Percentiles rank a stretch among this genome's conserved stretches.
Evolutionary conservation across 2,888 invertebrate genomes (phyloP).

Genomic region (Xestoiulus laeticollis): DNA sequence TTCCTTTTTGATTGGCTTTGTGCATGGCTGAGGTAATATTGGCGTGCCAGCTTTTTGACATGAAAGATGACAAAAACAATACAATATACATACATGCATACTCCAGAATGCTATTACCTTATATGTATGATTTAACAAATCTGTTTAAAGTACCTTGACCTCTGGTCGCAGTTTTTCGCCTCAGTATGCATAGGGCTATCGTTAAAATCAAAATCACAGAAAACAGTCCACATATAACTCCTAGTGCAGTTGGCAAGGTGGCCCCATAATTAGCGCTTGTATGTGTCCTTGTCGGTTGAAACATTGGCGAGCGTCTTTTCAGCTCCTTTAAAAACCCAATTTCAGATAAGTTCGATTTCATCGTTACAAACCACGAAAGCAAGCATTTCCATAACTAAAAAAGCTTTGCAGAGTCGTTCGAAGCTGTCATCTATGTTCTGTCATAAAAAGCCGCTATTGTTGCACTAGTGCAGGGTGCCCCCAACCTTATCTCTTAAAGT

Average conservation of each 20-base stretch:
- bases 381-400: not conserved
- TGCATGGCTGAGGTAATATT: conserved; percentile 79
- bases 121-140: too few relatives aligned
- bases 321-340: conserved; percentile 44
- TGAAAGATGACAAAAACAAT: not conserved
- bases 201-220: conserved; percentile 72
- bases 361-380: not conserved
- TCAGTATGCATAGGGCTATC: conserved; percentile 73
- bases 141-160: conserved; percentile 71
- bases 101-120: too few relatives aligned
- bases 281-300: conserved; percentile 36
- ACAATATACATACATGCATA: too few relatives aligned
- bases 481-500: not conserved
- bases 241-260: conserved; percentile 64
- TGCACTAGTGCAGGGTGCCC: not conserved
- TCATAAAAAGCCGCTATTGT: not conserved
- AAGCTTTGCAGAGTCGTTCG: not conserved
- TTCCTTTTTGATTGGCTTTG: conserved; percentile 79
- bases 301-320: conserved; percentile 55
- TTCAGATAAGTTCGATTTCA: conserved; percentile 32
- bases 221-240: conserved; percentile 74
- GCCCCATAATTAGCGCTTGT: conserved; percentile 39
- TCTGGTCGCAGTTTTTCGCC: conserved; percentile 68
- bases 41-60: conserved; percentile 64
- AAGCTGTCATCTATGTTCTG: not conserved